Conservation (phyloP, 2,888 invertebrate genomes). For the Leistus spinibarbis region DNA sequence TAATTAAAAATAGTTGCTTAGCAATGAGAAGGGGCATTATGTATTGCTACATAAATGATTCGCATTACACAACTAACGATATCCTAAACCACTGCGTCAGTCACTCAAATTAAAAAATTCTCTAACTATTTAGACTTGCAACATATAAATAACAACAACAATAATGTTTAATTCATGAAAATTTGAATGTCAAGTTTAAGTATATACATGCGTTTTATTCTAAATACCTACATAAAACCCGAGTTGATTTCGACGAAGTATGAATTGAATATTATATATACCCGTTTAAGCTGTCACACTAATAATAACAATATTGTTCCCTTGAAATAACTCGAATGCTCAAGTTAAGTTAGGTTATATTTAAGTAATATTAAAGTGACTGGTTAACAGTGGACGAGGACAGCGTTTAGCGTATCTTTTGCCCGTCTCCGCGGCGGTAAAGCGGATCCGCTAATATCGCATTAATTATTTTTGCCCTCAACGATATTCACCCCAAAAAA, state of each 20-base stretch:
- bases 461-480: no score
- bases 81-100: background rate
- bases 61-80: background rate
- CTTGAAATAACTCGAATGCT: background rate
- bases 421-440: background rate
- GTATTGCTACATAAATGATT: background rate
- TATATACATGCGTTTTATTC: background rate
- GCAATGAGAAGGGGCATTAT: conserved; percentile 1
- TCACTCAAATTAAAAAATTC: background rate
- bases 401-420: background rate
- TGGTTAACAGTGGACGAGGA: background rate
- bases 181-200: background rate
- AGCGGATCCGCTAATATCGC: background rate
- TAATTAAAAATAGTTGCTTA: conserved; percentile 2
- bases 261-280: background rate
- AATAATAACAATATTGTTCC: background rate
- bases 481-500: no score
- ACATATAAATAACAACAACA: no score
- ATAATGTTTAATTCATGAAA: no score
- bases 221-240: background rate
- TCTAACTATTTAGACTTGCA: background rate
- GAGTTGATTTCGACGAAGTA: background rate
- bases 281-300: background rate
- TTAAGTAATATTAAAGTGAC: background rate
- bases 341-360: background rate